Percentiles rank a stretch among this genome's conserved stretches.
Conservation (phyloP, 2,113 vertebrate species). For the Atractosteus spatula region DNA sequence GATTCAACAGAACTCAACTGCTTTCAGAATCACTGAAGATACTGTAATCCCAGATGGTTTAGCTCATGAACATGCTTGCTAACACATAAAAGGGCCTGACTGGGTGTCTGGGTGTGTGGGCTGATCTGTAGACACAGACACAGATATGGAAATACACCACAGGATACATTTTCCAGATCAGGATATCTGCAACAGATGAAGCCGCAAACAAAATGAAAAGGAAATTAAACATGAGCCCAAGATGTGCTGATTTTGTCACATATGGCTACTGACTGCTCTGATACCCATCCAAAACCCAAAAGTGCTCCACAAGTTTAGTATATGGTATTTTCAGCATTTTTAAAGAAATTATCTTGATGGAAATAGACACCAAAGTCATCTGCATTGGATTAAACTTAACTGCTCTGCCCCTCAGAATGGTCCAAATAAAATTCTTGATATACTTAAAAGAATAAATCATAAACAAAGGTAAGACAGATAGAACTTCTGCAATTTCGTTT, state of each 20-base stretch:
- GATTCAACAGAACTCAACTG: background rate
- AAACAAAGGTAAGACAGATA: background rate
- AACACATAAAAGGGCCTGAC: background rate
- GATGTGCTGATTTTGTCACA: background rate
- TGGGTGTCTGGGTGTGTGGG: background rate
- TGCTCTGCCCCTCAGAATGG: background rate
- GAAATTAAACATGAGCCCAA: background rate
- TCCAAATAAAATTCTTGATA: background rate
- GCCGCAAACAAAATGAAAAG: conserved; percentile 2
- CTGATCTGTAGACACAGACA: background rate
- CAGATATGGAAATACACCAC: background rate
- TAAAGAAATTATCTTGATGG: background rate
- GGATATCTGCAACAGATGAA: background rate
- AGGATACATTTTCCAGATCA: background rate
- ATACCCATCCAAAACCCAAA: background rate
- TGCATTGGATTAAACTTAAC: background rate
- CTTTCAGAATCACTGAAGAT: background rate
- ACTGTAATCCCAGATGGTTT: background rate
- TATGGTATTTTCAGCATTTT: background rate
- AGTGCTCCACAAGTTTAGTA: background rate
- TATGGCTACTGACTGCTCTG: background rate
- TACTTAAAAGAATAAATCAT: background rate
- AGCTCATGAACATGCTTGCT: background rate
- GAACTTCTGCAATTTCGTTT: too few relatives aligned
- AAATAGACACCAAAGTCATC: background rate